Evolutionary conservation across 2,797 vertebrate genomes (phyloP), one percentile per base, ranked within the genome.

Genomic region (Siniperca undulata): DNA sequence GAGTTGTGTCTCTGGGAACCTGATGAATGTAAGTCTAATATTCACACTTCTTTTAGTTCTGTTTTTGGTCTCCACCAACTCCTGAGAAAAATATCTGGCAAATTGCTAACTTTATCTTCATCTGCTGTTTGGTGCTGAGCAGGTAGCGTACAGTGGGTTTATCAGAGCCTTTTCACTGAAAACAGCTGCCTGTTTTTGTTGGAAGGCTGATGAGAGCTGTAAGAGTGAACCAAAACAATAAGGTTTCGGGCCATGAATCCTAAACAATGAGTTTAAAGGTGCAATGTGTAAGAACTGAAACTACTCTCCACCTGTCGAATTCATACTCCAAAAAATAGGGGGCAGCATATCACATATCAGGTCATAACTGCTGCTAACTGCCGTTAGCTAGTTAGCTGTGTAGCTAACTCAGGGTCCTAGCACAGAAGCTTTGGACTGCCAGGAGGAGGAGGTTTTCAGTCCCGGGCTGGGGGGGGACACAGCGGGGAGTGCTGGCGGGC

Each of bases 51-150:
- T 42, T 10, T 77, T 53, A 40, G 27, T 20, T 60, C 44, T 46
- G 61, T 30, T 73, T 73, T 73, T 59, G 13, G 24, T 67, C 12
- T 71, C 5, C 16, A 19, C 36, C 67, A 38, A 17, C 19, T 56
- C 3, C 17, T 55, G 0, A 36, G 48, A 10, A 40, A 42, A 22
- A 44, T 36, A 24, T 24, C 9, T 58, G 9, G 1, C 13, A 11
- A 12, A 42, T 42, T 12, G 0, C 16, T 44, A 53, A 53, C 60
- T 40, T 8, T 61, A 27, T 36, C 22, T 19, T 27, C 27, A 34
- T 34, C 30, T 38, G 22, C 44, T 22, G 22, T 46, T 60, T 30
- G 11, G 19, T 17, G 48, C 60, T 44, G 48, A 59, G 40, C 27
- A 60, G n/a, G 40, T 8, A 12, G 70, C 17, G 1, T 8, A 14